phyloP scores from a whole-genome alignment of 2,113 vertebrate genomes.

The Vidua macroura region DNA sequence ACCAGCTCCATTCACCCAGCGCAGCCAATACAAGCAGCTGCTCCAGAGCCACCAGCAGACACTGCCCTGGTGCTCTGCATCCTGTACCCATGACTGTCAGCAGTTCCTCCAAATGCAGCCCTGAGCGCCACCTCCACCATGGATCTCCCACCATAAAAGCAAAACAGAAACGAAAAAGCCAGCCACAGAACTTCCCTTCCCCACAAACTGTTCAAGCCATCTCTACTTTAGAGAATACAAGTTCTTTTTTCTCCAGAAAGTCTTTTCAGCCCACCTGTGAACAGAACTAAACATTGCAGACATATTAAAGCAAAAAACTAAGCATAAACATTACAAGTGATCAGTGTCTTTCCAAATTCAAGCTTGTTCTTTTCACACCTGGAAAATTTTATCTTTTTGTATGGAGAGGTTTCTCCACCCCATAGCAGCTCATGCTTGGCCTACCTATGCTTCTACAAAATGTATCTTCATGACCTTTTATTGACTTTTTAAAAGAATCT shows the following conservation, averaged over 20 bases:
- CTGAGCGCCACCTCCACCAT: neutral
- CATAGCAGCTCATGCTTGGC: neutral
- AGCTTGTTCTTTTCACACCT: neutral
- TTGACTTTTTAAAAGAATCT: neutral
- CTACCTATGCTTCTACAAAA: neutral
- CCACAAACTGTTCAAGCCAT: neutral
- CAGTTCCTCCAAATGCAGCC: neutral
- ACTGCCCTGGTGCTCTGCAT: neutral
- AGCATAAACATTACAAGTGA: neutral
- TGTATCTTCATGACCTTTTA: neutral
- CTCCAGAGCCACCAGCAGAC: neutral
- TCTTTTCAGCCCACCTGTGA: neutral
- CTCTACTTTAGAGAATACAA: neutral
- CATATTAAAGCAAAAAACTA: neutral
- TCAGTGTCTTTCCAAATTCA: neutral
- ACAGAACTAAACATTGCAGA: neutral
- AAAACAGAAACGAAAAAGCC: neutral
- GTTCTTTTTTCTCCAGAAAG: neutral
- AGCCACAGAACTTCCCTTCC: neutral
- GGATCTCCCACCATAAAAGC: neutral
- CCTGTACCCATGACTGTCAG: fast-evolving
- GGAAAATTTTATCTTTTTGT: neutral
- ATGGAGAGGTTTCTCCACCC: neutral
- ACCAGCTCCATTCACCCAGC: neutral
- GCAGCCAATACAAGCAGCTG: fast-evolving